Conservation (phyloP, 2,888 invertebrate species). For the Pyrrhosoma nymphula region DNA sequence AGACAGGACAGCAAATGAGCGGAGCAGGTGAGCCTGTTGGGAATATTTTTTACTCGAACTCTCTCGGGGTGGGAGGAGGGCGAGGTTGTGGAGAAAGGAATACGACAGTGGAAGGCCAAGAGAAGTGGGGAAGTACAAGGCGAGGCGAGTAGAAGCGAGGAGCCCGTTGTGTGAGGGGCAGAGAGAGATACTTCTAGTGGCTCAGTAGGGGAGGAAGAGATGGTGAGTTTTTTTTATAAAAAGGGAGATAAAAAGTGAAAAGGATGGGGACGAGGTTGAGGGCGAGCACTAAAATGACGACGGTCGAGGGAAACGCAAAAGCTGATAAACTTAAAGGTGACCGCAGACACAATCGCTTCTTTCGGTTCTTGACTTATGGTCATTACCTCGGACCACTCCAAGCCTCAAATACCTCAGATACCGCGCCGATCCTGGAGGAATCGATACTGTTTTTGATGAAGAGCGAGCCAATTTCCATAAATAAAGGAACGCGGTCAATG, state of each 20-base stretch:
- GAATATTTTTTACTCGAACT: slow-evolving; percentile 42
- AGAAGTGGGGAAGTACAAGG: not conserved
- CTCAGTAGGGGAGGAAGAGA: not conserved
- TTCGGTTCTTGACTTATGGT: not conserved
- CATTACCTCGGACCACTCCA: not conserved
- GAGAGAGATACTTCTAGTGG: slow-evolving; percentile 3
- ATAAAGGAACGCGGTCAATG: too few species aligned
- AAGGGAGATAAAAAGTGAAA: not conserved
- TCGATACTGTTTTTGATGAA: not conserved
- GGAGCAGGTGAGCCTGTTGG: slow-evolving; percentile 57
- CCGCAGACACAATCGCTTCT: not conserved
- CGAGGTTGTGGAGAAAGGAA: slow-evolving; percentile 21
- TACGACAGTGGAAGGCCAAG: not conserved
- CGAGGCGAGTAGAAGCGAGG: not conserved
- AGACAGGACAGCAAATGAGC: slow-evolving; percentile 49
- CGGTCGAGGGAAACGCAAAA: not conserved
- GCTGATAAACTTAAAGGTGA: not conserved
- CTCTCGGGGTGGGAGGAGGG: not conserved
- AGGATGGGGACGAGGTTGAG: not conserved
- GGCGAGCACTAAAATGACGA: not conserved
- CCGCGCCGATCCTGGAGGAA: not conserved
- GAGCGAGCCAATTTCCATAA: not conserved
- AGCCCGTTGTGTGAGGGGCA: not conserved
- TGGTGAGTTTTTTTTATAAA: not conserved
- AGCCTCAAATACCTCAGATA: not conserved